phyloP scores from a whole-genome alignment of 2,888 invertebrate genomes.

The Seira ritae region DNA sequence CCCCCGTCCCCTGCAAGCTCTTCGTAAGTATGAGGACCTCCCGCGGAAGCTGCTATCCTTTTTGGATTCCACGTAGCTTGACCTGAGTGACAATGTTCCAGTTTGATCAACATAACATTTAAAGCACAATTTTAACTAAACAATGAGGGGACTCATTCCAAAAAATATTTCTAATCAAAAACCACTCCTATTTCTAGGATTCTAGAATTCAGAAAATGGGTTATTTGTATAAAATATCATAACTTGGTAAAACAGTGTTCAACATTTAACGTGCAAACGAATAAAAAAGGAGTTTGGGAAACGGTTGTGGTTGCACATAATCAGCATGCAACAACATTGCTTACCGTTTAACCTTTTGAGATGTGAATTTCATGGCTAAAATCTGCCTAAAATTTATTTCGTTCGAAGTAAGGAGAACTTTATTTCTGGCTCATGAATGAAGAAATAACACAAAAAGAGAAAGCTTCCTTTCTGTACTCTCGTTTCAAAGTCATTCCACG shows the following conservation, averaged over 20 bases:
- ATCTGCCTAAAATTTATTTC: constrained; percentile 36
- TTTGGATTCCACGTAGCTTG: constrained; percentile 72
- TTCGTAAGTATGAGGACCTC: constrained; percentile 72
- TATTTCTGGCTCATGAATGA: constrained; percentile 94
- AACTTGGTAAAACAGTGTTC: too few relatives aligned
- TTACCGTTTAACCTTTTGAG: constrained; percentile 32
- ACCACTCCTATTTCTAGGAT: too few relatives aligned
- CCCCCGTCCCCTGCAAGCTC: constrained; percentile 70
- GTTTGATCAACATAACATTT: constrained; percentile 64
- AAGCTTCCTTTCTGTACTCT: constrained; percentile 89
- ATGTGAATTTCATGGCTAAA: constrained; percentile 38
- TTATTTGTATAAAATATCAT: too few relatives aligned
- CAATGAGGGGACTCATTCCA: too few relatives aligned
- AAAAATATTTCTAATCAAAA: too few relatives aligned
- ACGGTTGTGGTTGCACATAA: not conserved
- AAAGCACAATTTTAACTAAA: too few relatives aligned
- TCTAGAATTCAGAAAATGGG: too few relatives aligned
- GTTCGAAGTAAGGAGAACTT: constrained; percentile 87
- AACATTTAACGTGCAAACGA: constrained; percentile 13
- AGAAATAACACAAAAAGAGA: constrained; percentile 94
- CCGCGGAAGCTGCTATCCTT: constrained; percentile 68
- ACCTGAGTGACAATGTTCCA: constrained; percentile 62
- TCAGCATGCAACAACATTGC: not conserved
- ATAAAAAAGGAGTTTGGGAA: not conserved
- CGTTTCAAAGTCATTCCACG: constrained; percentile 77